Base-by-base conservation (phyloP, 2,113 vertebrate species). In the Seriola dumerili region DNA sequence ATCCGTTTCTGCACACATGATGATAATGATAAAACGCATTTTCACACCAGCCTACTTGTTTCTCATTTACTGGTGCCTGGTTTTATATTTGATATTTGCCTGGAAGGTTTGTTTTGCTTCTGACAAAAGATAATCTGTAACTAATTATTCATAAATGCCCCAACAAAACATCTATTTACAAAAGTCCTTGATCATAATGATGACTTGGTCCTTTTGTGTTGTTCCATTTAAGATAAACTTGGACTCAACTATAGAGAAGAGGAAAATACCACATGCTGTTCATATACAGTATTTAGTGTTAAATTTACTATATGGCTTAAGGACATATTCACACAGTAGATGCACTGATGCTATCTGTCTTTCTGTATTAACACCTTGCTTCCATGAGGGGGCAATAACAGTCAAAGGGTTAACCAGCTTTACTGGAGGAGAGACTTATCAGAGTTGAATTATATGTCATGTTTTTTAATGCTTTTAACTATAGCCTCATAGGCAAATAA, bases 311-410 rank as follows among this genome's bases (percentile, higher is more conserved):
- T 3, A 17, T 32, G 57, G 5, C 5, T 14, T 8, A 32, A 1
- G 16, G 23, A 16, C 4, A 32, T 36, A 52, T 7, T 8, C 4
- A 8, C 44, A 17, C 13, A 48, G 1, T 9, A 12, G 42, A 3
- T 44, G 48, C 48, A 50, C 42, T 44, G 42, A 3, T 12, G 42
- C 42, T 0, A 19, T 50, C 3, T 50, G 14, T 55, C 29, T 32
- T 11, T 71, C 3, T 71, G 58, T 73, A 55, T 21, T 73, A 46
- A 62, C 63, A 38, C 5, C 12, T 11, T 44, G 10, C 25, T 34
- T 68, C 69, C 76, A 69, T 1, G 13, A 48, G 70, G n/a, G 70
- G 76, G 82, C 76, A 29, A 8, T 11, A 44, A 29, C 14, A 48
- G 68, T 13, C 55, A 72, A 55, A 55, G 8, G 32, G 52, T 17